Evolutionary conservation across 2,888 invertebrate genomes (phyloP).

Genomic region (Habroteleia sp.): DNA sequence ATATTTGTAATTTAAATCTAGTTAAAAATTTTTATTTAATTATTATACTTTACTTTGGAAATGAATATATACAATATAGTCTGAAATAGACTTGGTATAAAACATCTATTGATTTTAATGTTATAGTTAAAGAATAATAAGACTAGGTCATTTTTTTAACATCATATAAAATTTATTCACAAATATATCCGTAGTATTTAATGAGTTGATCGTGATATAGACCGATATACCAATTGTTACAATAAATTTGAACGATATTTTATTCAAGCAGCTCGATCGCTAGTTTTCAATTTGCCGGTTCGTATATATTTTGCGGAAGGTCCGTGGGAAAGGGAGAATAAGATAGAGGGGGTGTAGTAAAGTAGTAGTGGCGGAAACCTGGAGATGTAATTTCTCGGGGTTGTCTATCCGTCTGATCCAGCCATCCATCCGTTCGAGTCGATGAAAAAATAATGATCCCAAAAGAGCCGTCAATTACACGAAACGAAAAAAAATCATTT

Average conservation of each 20-base stretch:
- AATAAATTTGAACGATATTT: constrained; percentile 81
- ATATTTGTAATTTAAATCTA: too few relatives aligned
- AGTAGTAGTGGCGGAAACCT: constrained; percentile 60
- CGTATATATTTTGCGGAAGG: constrained; percentile 76
- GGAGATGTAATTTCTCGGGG: constrained; percentile 79
- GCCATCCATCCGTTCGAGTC: constrained; percentile 65
- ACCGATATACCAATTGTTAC: constrained; percentile 79
- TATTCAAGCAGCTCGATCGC: constrained; percentile 80
- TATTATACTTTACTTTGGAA: too few relatives aligned
- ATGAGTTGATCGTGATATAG: constrained; percentile 62
- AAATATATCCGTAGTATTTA: constrained; percentile 54
- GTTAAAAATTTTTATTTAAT: too few relatives aligned
- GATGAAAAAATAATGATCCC: constrained; percentile 81
- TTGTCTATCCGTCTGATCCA: constrained; percentile 72
- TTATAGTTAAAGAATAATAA: too few relatives aligned
- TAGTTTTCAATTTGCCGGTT: constrained; percentile 80
- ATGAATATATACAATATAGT: too few relatives aligned
- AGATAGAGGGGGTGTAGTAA: constrained; percentile 59
- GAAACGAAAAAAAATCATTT: constrained; percentile 62
- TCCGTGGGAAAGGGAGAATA: constrained; percentile 55
- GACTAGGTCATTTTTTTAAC: too few relatives aligned
- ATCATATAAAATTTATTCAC: too few relatives aligned
- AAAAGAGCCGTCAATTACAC: constrained; percentile 77
- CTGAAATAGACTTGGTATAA: too few relatives aligned
- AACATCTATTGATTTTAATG: too few relatives aligned